phyloP scores from a whole-genome alignment of 2,797 vertebrate species.

The Rallus crepitans region DNA sequence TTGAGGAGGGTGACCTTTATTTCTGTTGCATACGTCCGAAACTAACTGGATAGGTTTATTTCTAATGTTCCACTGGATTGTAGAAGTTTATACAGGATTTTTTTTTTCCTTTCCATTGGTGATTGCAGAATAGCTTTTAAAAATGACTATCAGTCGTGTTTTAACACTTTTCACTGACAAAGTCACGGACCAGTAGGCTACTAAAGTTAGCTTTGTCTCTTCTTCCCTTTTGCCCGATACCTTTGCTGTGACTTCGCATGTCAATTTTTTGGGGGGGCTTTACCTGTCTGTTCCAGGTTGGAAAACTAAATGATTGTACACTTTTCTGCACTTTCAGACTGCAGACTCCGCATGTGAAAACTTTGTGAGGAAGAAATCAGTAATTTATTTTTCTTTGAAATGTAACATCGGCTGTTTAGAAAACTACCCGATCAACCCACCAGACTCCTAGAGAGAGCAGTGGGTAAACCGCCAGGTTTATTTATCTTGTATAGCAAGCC shows the following conservation, averaged over 20 bases:
- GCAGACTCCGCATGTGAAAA: conserved; percentile 67
- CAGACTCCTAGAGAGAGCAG: neutral
- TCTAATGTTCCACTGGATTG: conserved; percentile 10
- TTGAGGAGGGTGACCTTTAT: conserved; percentile 62
- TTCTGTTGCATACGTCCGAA: conserved; percentile 39
- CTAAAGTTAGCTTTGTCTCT: conserved; percentile 15
- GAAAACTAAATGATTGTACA: conserved; percentile 69
- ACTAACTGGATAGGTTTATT: conserved; percentile 26
- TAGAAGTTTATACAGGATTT: conserved; percentile 11
- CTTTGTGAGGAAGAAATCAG: conserved; percentile 44
- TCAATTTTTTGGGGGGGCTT: conserved; percentile 35
- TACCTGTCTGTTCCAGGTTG: conserved; percentile 31
- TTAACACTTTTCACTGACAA: conserved; percentile 31
- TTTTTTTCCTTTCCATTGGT: neutral
- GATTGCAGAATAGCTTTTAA: conserved; percentile 11
- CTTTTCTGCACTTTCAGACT: conserved; percentile 65
- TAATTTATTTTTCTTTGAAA: conserved; percentile 16
- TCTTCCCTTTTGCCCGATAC: neutral
- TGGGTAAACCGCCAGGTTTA: conserved; percentile 29
- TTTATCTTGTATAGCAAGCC: conserved; percentile 27
- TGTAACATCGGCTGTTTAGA: conserved; percentile 48
- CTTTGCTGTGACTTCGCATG: conserved; percentile 32
- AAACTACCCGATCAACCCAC: neutral
- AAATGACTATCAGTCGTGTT: neutral
- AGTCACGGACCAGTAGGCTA: conserved; percentile 24